Evolutionary conservation across 2,888 invertebrate genomes (phyloP).

Genomic region (Drosophila mimica): DNA sequence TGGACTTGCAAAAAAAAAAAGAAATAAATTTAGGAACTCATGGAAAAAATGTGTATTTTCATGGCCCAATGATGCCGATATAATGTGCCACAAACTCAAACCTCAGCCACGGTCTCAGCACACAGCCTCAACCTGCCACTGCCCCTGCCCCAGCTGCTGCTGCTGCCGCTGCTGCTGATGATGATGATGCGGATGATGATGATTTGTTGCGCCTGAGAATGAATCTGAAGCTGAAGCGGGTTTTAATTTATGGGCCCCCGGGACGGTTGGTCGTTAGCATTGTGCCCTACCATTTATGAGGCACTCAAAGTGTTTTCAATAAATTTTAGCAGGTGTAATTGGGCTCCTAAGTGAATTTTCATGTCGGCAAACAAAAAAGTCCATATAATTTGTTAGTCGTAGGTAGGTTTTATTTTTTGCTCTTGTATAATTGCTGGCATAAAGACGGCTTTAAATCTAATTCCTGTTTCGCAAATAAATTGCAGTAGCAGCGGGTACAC

Average conservation of each 20-base stretch:
- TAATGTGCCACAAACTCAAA: constrained; percentile 52
- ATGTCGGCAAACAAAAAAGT: constrained; percentile 35
- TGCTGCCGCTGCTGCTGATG: constrained; percentile 8
- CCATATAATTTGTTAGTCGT: constrained; percentile 3
- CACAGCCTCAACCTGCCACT: background rate
- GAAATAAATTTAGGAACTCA: background rate
- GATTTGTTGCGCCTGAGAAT: constrained; percentile 50
- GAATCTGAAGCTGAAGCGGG: constrained; percentile 8
- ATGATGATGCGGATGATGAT: constrained; percentile 37
- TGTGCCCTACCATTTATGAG: constrained; percentile 48
- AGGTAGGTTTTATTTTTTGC: background rate
- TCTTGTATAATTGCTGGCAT: background rate
- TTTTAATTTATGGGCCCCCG: constrained; percentile 62
- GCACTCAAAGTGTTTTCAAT: constrained; percentile 51
- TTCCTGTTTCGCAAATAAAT: background rate
- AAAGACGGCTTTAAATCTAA: background rate
- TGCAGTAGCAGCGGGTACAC: background rate
- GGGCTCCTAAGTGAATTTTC: constrained; percentile 64
- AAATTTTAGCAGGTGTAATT: constrained; percentile 55
- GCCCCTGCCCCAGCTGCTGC: background rate
- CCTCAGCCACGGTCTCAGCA: constrained; percentile 6
- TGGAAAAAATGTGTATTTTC: constrained; percentile 51
- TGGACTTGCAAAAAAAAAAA: constrained; percentile 36
- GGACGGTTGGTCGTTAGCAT: constrained; percentile 54
- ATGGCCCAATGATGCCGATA: constrained; percentile 69